phyloP scores from a whole-genome alignment of 2,797 vertebrate species.

The Ficedula albicollis region DNA sequence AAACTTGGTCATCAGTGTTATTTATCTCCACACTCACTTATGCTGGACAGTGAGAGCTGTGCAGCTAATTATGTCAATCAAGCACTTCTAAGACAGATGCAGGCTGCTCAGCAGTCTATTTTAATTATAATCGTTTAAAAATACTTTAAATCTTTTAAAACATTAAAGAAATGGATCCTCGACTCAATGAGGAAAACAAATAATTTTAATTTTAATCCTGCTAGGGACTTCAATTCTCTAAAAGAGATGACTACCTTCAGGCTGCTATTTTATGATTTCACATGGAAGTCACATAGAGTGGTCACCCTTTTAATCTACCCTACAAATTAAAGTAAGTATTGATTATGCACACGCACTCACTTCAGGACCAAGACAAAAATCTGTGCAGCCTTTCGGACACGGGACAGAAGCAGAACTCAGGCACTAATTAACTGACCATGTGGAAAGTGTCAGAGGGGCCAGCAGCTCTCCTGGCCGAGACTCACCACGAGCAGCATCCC shows the following conservation, averaged over 20 bases:
- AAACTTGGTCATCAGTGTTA: neutral
- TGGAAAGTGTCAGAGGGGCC: fast-evolving
- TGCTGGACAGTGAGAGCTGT: neutral
- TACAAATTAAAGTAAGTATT: neutral
- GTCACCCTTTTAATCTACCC: neutral
- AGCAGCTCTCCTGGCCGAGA: neutral
- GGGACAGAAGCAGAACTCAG: neutral
- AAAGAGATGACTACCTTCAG: neutral
- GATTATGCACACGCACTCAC: neutral
- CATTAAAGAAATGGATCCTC: neutral
- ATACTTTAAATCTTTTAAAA: neutral
- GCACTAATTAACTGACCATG: fast-evolving
- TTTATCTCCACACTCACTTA: neutral
- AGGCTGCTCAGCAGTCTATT: neutral
- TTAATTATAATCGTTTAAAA: neutral
- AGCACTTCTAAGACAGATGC: neutral
- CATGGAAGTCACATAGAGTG: neutral
- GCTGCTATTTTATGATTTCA: neutral
- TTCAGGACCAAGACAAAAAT: neutral
- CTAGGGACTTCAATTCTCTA: neutral
- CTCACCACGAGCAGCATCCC: conserved; percentile 78
- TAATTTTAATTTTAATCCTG: neutral
- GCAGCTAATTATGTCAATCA: neutral
- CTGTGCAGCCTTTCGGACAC: neutral
- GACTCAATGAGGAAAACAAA: neutral